A percentile compares a stretch with the other conserved stretches of the same genome.
Evolutionary conservation across 2,888 invertebrate genomes (phyloP).

Genomic region (Aproaerema taeniolella): DNA sequence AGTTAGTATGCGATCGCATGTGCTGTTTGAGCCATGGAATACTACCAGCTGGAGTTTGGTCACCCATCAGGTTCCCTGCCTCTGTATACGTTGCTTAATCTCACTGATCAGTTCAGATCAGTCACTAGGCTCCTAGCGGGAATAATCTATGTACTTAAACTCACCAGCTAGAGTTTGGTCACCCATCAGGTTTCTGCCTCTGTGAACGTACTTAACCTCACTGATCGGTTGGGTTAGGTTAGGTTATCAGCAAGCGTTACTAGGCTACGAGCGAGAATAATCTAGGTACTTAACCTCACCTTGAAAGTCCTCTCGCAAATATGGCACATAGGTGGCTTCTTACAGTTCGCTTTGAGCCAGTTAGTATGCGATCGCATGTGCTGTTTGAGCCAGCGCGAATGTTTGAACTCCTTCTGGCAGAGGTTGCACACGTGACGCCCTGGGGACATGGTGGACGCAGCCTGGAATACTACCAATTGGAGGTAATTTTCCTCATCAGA

Average conservation of each 20-base stretch:
- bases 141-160: no score
- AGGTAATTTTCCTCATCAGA: constrained; percentile 67
- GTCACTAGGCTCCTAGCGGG: no score
- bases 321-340: constrained; percentile 79
- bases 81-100: no score
- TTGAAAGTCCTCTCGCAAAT: constrained; percentile 80
- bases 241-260: no score
- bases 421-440: constrained; percentile 79
- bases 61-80: no score
- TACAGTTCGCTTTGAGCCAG: constrained; percentile 82
- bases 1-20: constrained; percentile 79
- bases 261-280: no score
- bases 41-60: constrained; percentile 66
- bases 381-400: constrained; percentile 78
- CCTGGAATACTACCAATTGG: constrained; percentile 66
- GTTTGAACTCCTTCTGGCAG: constrained; percentile 80
- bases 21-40: constrained; percentile 78
- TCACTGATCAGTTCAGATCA: no score
- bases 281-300: no score
- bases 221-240: no score
- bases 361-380: constrained; percentile 80
- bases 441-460: constrained; percentile 72
- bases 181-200: no score
- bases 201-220: no score
- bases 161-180: no score